These are phyloP conservation scores for Melanotaenia pygmaea DNA, from an alignment of 2,797 vertebrate genomes.

Conservation along the genomic window DNA sequence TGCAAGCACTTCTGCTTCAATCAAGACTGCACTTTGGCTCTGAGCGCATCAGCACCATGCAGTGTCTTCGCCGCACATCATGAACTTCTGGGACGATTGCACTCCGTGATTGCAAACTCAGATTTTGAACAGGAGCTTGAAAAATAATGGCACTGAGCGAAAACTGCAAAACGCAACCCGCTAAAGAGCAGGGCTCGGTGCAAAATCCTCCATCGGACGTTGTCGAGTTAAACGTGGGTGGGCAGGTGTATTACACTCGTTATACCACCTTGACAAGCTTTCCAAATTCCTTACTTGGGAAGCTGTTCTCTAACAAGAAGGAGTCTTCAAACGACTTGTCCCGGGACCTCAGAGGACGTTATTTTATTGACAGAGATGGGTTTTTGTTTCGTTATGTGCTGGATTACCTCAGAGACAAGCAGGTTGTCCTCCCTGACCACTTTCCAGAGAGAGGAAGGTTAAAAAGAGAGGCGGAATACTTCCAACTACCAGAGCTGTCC, in stretches of 20 bases:
- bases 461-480: constrained; percentile 96
- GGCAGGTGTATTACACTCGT: constrained; percentile 98
- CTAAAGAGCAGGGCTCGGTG: constrained; percentile 88
- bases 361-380: constrained; percentile 97
- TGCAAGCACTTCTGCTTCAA: constrained; percentile 48
- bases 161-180: constrained; percentile 91
- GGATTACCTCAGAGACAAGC: constrained; percentile 98
- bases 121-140: constrained; percentile 36
- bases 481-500: constrained; percentile 93
- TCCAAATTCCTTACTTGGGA: constrained; percentile 94
- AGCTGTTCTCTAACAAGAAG: constrained; percentile 94
- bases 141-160: constrained; percentile 93
- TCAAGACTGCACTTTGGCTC: constrained; percentile 43
- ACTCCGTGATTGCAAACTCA: constrained; percentile 38
- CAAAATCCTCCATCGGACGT: constrained; percentile 92
- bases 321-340: constrained; percentile 90
- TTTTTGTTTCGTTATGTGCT: constrained; percentile 97
- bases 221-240: constrained; percentile 96
- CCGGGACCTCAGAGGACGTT: constrained; percentile 95
- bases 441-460: constrained; percentile 96
- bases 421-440: constrained; percentile 97
- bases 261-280: constrained; percentile 91
- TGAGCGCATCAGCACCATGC: constrained; percentile 61
- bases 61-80: constrained; percentile 47
- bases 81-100: constrained; percentile 71